phyloP scores from a whole-genome alignment of 2,888 invertebrate species.

The Tethea ocularis region DNA sequence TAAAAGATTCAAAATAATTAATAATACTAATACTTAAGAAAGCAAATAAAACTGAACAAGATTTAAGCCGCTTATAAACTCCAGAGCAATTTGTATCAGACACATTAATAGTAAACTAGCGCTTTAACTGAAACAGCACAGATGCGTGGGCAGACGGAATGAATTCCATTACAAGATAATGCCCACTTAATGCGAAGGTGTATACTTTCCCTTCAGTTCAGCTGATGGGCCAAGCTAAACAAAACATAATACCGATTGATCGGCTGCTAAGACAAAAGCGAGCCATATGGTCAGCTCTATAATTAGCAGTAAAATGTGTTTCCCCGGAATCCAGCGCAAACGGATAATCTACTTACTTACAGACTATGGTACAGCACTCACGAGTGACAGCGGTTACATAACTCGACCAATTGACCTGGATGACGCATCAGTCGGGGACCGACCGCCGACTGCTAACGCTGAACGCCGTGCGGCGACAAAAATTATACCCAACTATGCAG shows the following conservation, averaged over 20 bases:
- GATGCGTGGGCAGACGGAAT: neutral
- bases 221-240: too few relatives aligned
- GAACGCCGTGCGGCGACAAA: neutral
- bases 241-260: neutral
- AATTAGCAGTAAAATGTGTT: neutral
- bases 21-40: too few relatives aligned
- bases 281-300: neutral
- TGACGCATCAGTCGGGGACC: conserved; percentile 47
- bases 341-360: neutral
- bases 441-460: conserved; percentile 14
- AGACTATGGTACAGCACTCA: conserved; percentile 17
- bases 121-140: neutral
- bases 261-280: neutral
- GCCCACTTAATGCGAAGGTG: neutral
- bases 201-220: neutral
- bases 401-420: conserved; percentile 63
- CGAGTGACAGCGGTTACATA: conserved; percentile 44
- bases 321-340: neutral
- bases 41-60: neutral
- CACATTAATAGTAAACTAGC: neutral
- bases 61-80: neutral
- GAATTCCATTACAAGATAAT: neutral
- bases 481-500: conserved; percentile 4
- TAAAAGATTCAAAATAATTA: neutral
- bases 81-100: neutral